Base-by-base conservation (phyloP, 2,888 invertebrate genomes). In the Orthonevra nobilis region DNA sequence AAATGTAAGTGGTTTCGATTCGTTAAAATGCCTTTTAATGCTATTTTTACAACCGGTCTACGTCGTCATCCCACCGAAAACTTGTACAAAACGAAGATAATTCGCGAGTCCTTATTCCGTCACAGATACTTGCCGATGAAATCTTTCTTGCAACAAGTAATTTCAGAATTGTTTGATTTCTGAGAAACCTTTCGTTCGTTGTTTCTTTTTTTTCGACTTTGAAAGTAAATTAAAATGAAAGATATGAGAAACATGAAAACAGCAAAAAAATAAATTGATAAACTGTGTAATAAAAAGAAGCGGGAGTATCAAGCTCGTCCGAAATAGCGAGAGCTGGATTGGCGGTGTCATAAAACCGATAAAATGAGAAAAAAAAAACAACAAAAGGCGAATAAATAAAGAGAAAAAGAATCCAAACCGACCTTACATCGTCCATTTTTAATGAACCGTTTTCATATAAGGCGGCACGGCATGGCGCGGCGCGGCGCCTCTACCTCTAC, bases 171-270 rank as follows among this genome's bases (percentile, higher is more conserved):
- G 15, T 40, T 38, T 38, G 32, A 15, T 26, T 9, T 44, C 7
- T 12, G 40, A 50, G 10, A 7, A 44, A 52, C 42, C 32, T 61
- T 48, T 48, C n/a, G n/a, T 26, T n/a, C 17, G 2, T 40, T 19
- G 38, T 30, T 19, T 36, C 40, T 42, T 52, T 32, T 64, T n/a
- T n/a, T n/a, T 44, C 23, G 52, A 44, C 52, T 64, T 52, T 38
- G 28, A 64, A 52, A 64, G 64, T 44, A 64, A 64, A 64, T 64
- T 42, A 64, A 23, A 50, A 64, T 34, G 50, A 42, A n/a, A 44
- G 5, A 38, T 48, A 20, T 30, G 15, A 19, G 3, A n/a, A 30
- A 12, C 23, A 36, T 26, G 36, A 26, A 36, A 23, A 38, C 15
- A n/a, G 17, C 15, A 19, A 6, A 3, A 56, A 38, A 10, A 2